Conservation (phyloP, 2,888 invertebrate species). For the Microplitis deprimator region DNA sequence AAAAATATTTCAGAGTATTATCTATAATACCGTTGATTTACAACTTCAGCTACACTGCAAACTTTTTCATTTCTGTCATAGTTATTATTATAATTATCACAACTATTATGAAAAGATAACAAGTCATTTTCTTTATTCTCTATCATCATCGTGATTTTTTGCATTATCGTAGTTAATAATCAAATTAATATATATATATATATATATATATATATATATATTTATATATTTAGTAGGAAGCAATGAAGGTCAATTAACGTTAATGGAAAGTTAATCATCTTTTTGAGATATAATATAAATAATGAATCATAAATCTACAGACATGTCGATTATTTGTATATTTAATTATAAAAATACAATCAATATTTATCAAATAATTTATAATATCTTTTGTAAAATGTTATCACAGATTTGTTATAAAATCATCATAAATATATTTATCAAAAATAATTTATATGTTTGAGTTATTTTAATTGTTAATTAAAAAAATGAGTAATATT, state of each 20-base stretch:
- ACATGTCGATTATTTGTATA: background rate
- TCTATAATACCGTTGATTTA: background rate
- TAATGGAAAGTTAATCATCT: too few relatives aligned
- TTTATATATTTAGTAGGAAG: background rate
- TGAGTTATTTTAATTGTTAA: background rate
- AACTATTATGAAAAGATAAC: background rate
- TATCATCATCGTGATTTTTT: background rate
- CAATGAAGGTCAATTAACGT: too few relatives aligned
- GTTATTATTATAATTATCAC: background rate
- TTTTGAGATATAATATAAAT: too few relatives aligned
- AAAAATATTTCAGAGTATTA: background rate
- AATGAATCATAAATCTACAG: too few relatives aligned
- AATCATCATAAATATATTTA: background rate
- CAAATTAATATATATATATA: background rate
- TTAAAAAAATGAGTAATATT: background rate
- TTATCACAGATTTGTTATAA: background rate
- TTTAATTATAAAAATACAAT: background rate
- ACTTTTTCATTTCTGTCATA: background rate
- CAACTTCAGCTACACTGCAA: background rate
- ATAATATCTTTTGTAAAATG: background rate
- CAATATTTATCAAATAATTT: background rate
- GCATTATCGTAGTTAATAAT: background rate
- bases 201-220: background rate
- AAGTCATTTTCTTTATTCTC: background rate
- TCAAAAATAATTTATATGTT: too few relatives aligned